phyloP scores from a whole-genome alignment of 2,113 vertebrate species.

The Megalops atlanticus region DNA sequence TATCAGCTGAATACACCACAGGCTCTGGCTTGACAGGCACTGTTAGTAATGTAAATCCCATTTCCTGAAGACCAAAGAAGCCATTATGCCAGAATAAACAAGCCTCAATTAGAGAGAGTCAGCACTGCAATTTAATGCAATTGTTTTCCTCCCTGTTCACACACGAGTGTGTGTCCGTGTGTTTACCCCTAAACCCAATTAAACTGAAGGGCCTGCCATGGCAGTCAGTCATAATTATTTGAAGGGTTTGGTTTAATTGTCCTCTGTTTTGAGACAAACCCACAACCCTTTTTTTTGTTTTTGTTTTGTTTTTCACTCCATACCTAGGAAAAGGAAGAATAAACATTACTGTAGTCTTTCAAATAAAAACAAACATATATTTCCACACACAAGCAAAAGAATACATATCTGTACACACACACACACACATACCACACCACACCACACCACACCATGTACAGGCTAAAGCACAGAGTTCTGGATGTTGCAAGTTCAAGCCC shows the following conservation, averaged over 20 bases:
- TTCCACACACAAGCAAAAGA: neutral
- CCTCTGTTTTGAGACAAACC: neutral
- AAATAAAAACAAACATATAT: no score
- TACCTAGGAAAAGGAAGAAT: neutral
- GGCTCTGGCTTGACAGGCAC: neutral
- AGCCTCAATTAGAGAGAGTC: conserved; percentile 11
- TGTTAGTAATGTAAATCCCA: conserved; percentile 16
- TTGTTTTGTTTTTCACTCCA: neutral
- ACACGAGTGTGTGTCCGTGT: neutral
- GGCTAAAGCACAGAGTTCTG: no score
- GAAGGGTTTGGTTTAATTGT: neutral
- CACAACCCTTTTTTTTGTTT: neutral
- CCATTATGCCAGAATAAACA: conserved; percentile 17
- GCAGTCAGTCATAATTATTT: conserved; percentile 21
- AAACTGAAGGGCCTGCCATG: conserved; percentile 14
- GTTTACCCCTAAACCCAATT: conserved; percentile 25
- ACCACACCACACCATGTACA: neutral
- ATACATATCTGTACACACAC: conserved; percentile 8
- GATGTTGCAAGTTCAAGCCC: no score
- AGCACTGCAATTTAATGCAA: conserved; percentile 12
- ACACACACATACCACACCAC: neutral
- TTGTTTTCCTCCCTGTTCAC: conserved; percentile 14
- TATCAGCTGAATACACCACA: neutral
- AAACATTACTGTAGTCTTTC: neutral
- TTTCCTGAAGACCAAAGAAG: conserved; percentile 25